These are phyloP conservation scores for Leptinotarsa tumamoca DNA, from an alignment of 2,888 invertebrate species.

Conservation along the genomic window DNA sequence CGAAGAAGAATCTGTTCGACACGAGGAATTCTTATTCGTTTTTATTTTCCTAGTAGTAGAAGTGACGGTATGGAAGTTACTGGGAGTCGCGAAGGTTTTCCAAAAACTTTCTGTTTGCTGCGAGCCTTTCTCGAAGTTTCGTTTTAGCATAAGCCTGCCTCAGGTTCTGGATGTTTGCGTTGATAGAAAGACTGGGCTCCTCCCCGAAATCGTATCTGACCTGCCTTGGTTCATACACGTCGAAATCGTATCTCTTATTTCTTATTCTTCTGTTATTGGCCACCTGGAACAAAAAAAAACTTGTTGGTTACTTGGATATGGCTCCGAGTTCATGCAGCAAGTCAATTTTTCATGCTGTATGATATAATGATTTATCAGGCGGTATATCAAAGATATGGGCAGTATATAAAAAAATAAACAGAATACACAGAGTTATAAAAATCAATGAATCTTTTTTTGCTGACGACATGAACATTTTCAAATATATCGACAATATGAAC, in stretches of 20 bases:
- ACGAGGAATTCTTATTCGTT: conserved; percentile 17
- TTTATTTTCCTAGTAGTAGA: conserved; percentile 9
- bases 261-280: conserved; percentile 45
- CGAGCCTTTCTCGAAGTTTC: conserved; percentile 47
- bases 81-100: conserved; percentile 45
- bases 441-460: too few species aligned
- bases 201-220: conserved; percentile 39
- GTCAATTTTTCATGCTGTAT: too few species aligned
- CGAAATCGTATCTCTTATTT: conserved; percentile 50
- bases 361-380: too few species aligned
- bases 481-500: too few species aligned
- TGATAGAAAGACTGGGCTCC: conserved; percentile 53
- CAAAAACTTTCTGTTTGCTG: conserved; percentile 51
- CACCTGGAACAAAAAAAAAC: conserved; percentile 44
- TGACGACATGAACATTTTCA: too few species aligned
- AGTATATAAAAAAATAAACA: too few species aligned
- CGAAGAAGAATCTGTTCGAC: conserved; percentile 22
- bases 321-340: too few species aligned
- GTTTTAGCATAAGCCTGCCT: conserved; percentile 50
- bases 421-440: too few species aligned
- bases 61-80: conserved; percentile 25
- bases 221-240: conserved; percentile 33
- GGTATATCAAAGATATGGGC: too few species aligned
- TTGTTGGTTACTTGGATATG: too few species aligned
- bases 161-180: conserved; percentile 51